Conservation (phyloP, 2,888 invertebrate genomes). For the Diaprepes abbreviatus region DNA sequence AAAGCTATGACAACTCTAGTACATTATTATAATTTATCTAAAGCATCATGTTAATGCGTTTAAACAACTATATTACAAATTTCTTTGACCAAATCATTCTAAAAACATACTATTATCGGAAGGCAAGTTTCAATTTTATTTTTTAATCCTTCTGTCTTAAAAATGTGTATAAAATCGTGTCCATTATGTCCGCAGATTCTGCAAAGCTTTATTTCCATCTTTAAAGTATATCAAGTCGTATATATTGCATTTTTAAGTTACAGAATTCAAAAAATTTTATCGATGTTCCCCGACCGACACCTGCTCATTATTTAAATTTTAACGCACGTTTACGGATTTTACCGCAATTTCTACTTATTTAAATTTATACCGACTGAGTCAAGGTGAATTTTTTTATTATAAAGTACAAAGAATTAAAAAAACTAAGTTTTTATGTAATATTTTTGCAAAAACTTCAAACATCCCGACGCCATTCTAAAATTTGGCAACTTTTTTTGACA, state of each 20-base stretch:
- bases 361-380: neutral
- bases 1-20: neutral
- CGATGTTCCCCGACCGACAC: neutral
- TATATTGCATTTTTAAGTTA: conserved; percentile 37
- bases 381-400: neutral
- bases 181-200: conserved; percentile 65
- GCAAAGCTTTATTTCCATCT: conserved; percentile 65
- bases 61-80: neutral
- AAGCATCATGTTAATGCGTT: neutral
- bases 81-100: neutral
- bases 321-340: neutral
- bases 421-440: neutral
- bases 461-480: conserved; percentile 57
- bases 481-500: conserved; percentile 49
- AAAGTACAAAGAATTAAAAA: conserved; percentile 36
- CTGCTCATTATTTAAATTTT: conserved; percentile 5
- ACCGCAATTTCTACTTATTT: neutral
- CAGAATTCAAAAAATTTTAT: neutral
- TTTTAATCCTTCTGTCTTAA: conserved; percentile 64
- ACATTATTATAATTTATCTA: neutral
- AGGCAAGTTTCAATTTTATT: conserved; percentile 67
- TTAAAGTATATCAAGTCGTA: conserved; percentile 3
- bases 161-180: conserved; percentile 63
- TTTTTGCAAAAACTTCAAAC: conserved; percentile 57
- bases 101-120: conserved; percentile 65